Base-by-base conservation (phyloP, 2,888 invertebrate genomes). In the Drosophila bunnanda region DNA sequence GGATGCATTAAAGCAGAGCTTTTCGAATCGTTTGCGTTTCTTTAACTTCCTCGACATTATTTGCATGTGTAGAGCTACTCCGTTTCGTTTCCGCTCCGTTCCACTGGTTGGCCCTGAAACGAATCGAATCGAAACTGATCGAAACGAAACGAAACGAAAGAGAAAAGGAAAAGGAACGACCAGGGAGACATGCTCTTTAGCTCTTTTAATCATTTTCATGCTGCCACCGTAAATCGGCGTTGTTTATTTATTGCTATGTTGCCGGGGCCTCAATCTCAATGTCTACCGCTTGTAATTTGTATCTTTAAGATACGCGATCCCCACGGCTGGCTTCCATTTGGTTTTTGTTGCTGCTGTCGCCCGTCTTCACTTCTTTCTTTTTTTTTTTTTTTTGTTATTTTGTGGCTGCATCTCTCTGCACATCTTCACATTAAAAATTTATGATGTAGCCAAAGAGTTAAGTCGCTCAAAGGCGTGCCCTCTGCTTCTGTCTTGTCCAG, bases 121-220 rank as follows among this genome's bases (percentile, higher is more conserved):
- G 41, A 30, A 20, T n/a, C 39, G 53, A 48, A 48, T 48, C 30
- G 30, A 52, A 34, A 52, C 34, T 50, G 50, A 50, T 34, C 25
- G 28, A n/a, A 68, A 57, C 34, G 57, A 69, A 46, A 53, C 48
- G 8, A 75, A 61, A 32, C 8, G 50, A 32, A 15, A 50, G 20
- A 22, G 22, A 52, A 52, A 34, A 52, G 15, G 34, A 15, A 52
- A 52, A 34, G 50, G 50, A 50, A 20, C 20, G 50, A 62, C 67
- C 69, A 55, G 68, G 54, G 76, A 86, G 79, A 87, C 85, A 79
- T 85, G 87, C 78, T 85, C 82, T 81, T 87, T 78, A 85, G 84
- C 76, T 83, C 87, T 84, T 85, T 85, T 80, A 88, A 85, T 88
- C 87, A 85, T 85, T 87, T 85, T 88, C 78, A 84, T 87, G 82